Evolutionary conservation across 1,140 invertebrate species (phyloP).

Genomic region (Pristionchus pacificus): DNA sequence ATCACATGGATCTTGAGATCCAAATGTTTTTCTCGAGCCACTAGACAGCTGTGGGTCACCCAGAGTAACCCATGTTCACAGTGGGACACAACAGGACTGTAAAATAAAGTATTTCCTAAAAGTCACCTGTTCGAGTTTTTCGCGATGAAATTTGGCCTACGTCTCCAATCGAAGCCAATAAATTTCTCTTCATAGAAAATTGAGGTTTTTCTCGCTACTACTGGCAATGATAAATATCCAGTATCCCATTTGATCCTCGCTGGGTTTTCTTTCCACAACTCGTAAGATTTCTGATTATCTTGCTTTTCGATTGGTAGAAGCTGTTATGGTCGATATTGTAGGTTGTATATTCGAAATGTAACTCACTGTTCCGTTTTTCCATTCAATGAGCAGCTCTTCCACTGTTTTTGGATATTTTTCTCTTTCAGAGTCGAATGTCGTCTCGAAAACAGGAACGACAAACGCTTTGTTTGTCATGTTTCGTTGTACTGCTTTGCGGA

Average conservation of each 20-base stretch:
- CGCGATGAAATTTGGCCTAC: slow-evolving; percentile 76
- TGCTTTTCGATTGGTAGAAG: no score
- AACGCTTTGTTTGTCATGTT: background rate
- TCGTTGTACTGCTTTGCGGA: background rate
- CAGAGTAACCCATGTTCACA: no score
- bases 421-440: background rate
- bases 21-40: no score
- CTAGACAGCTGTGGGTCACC: no score
- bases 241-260: slow-evolving; percentile 81
- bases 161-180: slow-evolving; percentile 92
- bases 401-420: background rate
- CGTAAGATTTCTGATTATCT: no score
- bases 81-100: no score
- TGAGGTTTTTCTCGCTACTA: slow-evolving; percentile 70
- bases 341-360: background rate
- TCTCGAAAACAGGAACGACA: slow-evolving; percentile 24
- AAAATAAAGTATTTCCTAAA: no score
- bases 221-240: slow-evolving; percentile 86
- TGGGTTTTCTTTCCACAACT: no score
- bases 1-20: no score
- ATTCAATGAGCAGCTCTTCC: background rate
- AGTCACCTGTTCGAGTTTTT: no score
- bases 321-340: background rate
- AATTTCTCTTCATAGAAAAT: slow-evolving; percentile 80
- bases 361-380: slow-evolving; percentile 4